Evolutionary conservation across 1,140 invertebrate species (phyloP).

Genomic region (Philopotamus ludificatus): DNA sequence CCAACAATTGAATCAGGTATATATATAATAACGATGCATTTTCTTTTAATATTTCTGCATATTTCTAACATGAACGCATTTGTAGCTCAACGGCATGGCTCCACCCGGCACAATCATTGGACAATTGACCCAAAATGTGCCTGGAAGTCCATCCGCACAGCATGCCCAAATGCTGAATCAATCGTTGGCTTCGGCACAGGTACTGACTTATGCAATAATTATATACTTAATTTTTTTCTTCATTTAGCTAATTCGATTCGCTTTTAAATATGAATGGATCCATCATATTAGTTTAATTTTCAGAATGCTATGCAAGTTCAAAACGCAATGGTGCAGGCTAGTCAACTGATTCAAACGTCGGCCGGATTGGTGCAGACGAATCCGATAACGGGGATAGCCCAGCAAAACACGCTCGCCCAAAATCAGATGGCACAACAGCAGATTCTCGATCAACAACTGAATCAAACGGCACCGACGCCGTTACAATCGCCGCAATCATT

Average conservation of each 20-base stretch:
- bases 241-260: no score
- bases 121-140: slow-evolving; percentile 43
- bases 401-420: slow-evolving; percentile 22
- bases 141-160: slow-evolving; percentile 34
- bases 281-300: background rate
- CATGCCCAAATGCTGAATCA: slow-evolving; percentile 16
- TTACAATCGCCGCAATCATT: slow-evolving; percentile 43
- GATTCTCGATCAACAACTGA: slow-evolving; percentile 25
- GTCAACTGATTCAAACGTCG: slow-evolving; percentile 28
- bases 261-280: slow-evolving; percentile 1
- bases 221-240: background rate
- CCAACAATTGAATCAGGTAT: slow-evolving; percentile 52
- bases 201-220: background rate
- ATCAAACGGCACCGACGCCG: slow-evolving; percentile 10
- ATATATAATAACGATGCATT: background rate
- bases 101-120: slow-evolving; percentile 53
- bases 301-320: slow-evolving; percentile 24
- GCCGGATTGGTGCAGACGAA: slow-evolving; percentile 26
- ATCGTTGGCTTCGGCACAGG: slow-evolving; percentile 10
- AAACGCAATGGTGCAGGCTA: slow-evolving; percentile 12
- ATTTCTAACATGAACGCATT: background rate
- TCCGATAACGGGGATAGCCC: slow-evolving; percentile 7
- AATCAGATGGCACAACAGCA: slow-evolving; percentile 24
- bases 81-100: slow-evolving; percentile 48
- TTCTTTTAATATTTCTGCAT: no score